Evolutionary conservation across 2,888 invertebrate genomes (phyloP), one percentile per base, ranked within the genome.

Genomic region (Standfussiana lucernea): DNA sequence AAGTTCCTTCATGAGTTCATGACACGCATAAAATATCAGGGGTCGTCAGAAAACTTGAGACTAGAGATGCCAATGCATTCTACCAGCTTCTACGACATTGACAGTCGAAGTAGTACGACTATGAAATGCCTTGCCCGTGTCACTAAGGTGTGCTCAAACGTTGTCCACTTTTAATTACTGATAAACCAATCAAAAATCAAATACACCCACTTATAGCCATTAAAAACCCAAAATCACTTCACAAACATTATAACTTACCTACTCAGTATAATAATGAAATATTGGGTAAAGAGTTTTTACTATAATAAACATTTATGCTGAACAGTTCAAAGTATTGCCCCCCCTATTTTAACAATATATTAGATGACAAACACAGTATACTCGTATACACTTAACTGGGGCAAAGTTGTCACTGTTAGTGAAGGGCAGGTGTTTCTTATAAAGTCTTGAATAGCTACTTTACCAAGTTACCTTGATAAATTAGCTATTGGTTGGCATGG

Each of bases 351-450:
- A 40, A 15, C 40, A 62, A 62, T 40, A 62, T 40, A 62, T 62
- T 15, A n/a, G 37, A 62, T 62, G 62, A 62, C 64, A 64, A 64
- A 64, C n/a, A 40, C n/a, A 64, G n/a, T 11, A 7, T 5, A 15
- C 62, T 7, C n/a, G n/a, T n/a, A n/a, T n/a, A n/a, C 15, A 40
- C 37, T 68, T 13, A 68, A 53, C n/a, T 68, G 7, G 37, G 11
- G 37, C 68, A 68, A 68, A 37, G 37, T 21, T 50, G n/a, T 68
- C 50, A 50, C 50, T 68, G 50, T 35, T n/a, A 35, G 1, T 50
- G 35, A 68, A 6, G 18, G 50, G 18, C 11, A 37, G 68, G 18
- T 35, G 68, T 10, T n/a, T 68, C 68, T 50, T 50, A n/a, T n/a
- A 7, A n/a, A n/a, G 35, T 37, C 13, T n/a, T 62, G 24, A 67